These are phyloP conservation scores for Drosophila tripunctata DNA, from an alignment of 2,888 invertebrate species.

Conservation along the genomic window DNA sequence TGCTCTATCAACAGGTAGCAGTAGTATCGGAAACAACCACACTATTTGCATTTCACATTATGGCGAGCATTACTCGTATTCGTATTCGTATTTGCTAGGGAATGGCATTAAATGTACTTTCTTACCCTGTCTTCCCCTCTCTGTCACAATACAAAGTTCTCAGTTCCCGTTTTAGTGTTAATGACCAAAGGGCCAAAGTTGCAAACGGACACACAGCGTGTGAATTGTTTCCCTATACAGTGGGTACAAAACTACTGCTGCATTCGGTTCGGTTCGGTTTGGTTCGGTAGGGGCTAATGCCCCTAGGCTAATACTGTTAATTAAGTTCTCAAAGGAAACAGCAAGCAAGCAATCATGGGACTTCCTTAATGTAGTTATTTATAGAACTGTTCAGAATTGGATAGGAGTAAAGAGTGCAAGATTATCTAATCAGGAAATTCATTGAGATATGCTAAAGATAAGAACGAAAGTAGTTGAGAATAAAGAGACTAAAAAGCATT, in stretches of 20 bases:
- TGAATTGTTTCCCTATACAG: conserved; percentile 48
- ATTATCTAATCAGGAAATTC: not conserved
- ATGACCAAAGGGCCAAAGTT: conserved; percentile 40
- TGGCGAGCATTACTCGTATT: conserved; percentile 38
- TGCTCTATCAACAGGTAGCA: conserved; percentile 62
- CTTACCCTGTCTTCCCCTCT: not conserved
- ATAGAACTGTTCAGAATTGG: not conserved
- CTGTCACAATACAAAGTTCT: not conserved
- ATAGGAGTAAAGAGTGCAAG: not conserved
- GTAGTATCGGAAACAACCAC: conserved; percentile 59
- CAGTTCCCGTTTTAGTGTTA: conserved; percentile 27
- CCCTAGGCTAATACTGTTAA: conserved; percentile 33
- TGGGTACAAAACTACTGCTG: not conserved
- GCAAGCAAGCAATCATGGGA: conserved; percentile 15
- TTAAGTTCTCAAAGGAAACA: conserved; percentile 52
- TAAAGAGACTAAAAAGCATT: no score
- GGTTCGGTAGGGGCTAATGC: conserved; percentile 8
- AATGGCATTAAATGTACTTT: not conserved
- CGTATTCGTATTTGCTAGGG: conserved; percentile 18
- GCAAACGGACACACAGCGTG: conserved; percentile 48
- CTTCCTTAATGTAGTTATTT: conserved; percentile 44
- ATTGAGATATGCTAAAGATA: not conserved
- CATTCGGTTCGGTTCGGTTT: conserved; percentile 6
- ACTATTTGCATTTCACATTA: conserved; percentile 72
- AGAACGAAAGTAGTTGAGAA: not conserved